Evolutionary conservation across 1,140 invertebrate species (phyloP), one percentile per base, ranked within the genome.

Genomic region (Bombus cullumanus): DNA sequence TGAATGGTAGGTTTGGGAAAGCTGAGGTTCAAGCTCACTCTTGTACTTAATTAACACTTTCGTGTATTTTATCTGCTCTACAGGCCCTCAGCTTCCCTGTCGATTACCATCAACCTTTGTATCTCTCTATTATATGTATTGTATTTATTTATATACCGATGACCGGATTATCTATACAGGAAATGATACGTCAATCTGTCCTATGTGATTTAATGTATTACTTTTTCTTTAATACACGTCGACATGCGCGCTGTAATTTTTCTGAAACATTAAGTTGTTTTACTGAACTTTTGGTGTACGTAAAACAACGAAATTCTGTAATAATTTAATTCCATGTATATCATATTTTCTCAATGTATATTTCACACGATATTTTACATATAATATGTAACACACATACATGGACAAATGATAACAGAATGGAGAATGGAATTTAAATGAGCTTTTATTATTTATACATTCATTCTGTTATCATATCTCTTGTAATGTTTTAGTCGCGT

Each of bases 141-240:
- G 86, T 93, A 93, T 93, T 93, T 93, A 92, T 93, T 93, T 93
- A 92, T 92, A 93, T 89, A 89, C 88, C 72, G 79, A 91, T 39
- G 41, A 89, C 88, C 57, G 85, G 85, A 80, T 82, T 89, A 87
- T 77, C 83, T 91, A 69, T 77, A 80, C 64, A 69, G 81, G 71
- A 82, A 77, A 76, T 80, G 72, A 73, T 89, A 89, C 88, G 88
- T 89, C 88, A 89, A 89, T 89, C 88, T 88, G 90, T 87, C 53
- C 88, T 92, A 88, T 81, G 88, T 76, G 34, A 89, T 81, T 57
- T 47, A 68, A 47, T 18, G 22, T 81, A 69, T 73, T 81, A 68
- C 43, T 66, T 80, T 88, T 41, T 59, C 28, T 57, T 81, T 77
- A 72, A 47, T 59, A 71, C 43, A 69, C 31, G 31, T 75, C 59